A percentile compares a stretch with the other conserved stretches of the same genome.
phyloP scores from a whole-genome alignment of 2,797 vertebrate genomes.

The Bovichtus diacanthus region DNA sequence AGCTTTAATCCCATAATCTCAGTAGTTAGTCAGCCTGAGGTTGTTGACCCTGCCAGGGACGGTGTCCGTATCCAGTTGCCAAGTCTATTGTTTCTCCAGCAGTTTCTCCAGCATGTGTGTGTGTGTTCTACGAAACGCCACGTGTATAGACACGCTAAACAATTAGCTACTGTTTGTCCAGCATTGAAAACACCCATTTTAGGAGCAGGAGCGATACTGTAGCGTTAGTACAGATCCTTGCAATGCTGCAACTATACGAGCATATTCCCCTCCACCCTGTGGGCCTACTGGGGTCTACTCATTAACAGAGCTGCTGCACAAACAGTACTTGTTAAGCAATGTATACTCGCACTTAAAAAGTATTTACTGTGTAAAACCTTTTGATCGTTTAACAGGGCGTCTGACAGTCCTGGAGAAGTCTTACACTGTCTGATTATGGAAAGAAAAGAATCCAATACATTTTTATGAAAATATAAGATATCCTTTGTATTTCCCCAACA shows the following conservation, averaged over 20 bases:
- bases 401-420: background rate
- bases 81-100: background rate
- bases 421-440: background rate
- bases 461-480: too few relatives aligned
- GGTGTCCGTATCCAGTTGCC: background rate
- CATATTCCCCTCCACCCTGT: accelerated
- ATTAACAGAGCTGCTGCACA: too few relatives aligned
- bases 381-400: background rate
- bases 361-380: background rate
- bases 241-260: background rate
- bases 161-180: too few relatives aligned
- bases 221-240: background rate
- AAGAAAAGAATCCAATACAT: too few relatives aligned
- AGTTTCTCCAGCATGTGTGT: background rate
- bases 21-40: constrained; percentile 42
- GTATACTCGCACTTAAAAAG: background rate
- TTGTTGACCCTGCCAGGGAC: background rate
- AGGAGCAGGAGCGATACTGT: background rate
- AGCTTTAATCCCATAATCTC: constrained; percentile 83
- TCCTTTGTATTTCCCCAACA: too few relatives aligned
- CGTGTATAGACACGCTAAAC: background rate
- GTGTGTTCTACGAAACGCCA: background rate
- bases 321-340: background rate
- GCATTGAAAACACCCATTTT: background rate
- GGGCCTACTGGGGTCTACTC: background rate